A percentile compares a stretch with the other conserved stretches of the same genome.
phyloP scores from a whole-genome alignment of 2,113 vertebrate genomes.

The Gavia stellata region DNA sequence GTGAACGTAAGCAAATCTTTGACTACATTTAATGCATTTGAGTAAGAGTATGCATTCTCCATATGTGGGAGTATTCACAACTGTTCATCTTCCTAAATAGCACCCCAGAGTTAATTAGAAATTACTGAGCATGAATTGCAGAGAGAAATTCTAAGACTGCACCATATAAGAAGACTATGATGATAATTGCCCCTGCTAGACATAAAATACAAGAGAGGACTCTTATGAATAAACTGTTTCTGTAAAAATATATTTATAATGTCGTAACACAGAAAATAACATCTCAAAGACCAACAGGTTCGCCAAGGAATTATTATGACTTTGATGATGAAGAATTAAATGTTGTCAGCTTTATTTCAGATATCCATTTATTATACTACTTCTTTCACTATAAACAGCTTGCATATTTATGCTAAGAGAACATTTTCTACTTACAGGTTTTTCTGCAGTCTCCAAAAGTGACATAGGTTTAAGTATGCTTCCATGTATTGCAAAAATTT shows the following conservation, averaged over 20 bases:
- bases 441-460: not conserved
- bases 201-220: not conserved
- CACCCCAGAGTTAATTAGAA: not conserved
- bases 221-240: not conserved
- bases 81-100: not conserved
- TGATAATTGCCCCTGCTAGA: not conserved
- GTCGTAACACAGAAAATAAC: not conserved
- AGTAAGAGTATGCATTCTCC: not conserved
- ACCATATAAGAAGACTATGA: not conserved
- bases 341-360: not conserved
- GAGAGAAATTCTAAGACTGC: not conserved
- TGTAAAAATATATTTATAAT: not conserved
- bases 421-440: not conserved
- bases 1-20: not conserved
- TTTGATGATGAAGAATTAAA: not conserved
- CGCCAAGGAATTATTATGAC: not conserved
- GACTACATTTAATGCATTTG: not conserved
- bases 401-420: not conserved
- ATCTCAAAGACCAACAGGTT: not conserved
- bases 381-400: not conserved
- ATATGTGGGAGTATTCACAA: not conserved
- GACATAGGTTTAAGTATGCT: not conserved
- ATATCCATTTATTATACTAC: not conserved
- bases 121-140: not conserved
- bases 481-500: not conserved